Evolutionary conservation across 2,113 vertebrate species (phyloP).

Genomic region (Phalacrocorax pelagicus): DNA sequence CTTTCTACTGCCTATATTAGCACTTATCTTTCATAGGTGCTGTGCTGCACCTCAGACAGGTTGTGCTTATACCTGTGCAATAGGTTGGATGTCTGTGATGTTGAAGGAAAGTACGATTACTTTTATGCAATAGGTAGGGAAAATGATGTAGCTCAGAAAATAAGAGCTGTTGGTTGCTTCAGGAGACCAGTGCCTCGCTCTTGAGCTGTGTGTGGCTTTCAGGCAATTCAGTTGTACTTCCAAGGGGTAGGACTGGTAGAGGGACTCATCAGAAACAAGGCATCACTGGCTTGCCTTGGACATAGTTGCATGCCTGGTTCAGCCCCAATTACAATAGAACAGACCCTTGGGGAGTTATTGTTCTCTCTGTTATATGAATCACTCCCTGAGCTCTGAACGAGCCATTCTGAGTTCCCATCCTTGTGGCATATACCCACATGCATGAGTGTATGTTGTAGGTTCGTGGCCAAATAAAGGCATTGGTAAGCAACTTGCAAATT

Average conservation of each 20-base stretch:
- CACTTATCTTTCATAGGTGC: not conserved
- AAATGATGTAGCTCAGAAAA: not conserved
- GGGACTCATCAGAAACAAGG: not conserved
- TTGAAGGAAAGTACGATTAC: not conserved
- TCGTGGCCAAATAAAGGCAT: not conserved
- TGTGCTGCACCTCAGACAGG: not conserved
- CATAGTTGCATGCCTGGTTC: not conserved
- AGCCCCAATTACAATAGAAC: not conserved
- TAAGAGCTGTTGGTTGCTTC: not conserved
- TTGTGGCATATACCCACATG: not conserved
- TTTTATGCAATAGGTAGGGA: not conserved
- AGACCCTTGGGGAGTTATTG: not conserved
- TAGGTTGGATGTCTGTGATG: not conserved
- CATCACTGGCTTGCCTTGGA: not conserved
- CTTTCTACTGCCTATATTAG: not conserved
- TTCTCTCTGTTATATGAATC: not conserved
- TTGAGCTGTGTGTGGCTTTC: not conserved
- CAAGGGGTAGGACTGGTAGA: not conserved
- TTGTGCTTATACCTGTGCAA: not conserved
- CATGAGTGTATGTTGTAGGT: not conserved
- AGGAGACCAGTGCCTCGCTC: not conserved
- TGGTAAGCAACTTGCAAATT: not conserved
- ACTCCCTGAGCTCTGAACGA: not conserved
- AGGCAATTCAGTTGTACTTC: not conserved
- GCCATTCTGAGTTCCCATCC: not conserved